Conservation (phyloP, 2,113 vertebrate species). For the Aegithalos caudatus region DNA sequence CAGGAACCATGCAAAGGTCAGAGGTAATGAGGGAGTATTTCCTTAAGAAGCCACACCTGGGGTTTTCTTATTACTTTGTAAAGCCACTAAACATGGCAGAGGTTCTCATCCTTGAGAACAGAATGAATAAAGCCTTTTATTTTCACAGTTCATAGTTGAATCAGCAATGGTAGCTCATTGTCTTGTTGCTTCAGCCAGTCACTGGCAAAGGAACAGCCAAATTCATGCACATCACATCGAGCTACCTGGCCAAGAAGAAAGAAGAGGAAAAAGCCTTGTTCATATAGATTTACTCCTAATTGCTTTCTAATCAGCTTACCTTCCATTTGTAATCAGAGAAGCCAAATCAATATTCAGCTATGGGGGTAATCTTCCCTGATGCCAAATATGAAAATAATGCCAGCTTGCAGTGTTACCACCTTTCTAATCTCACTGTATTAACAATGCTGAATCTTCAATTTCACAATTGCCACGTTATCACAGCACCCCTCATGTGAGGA, state of each 20-base stretch:
- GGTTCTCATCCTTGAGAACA: background rate
- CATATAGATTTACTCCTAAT: background rate
- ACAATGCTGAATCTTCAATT: background rate
- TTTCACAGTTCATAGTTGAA: background rate
- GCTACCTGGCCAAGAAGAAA: background rate
- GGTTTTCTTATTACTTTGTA: background rate
- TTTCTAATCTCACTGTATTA: background rate
- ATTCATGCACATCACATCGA: background rate
- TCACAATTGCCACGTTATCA: background rate
- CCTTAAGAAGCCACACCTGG: background rate
- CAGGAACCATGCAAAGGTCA: background rate
- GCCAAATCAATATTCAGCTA: background rate
- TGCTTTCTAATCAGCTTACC: constrained; percentile 24
- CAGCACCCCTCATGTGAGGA: fast-evolving
- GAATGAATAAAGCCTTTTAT: background rate
- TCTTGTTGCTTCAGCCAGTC: background rate
- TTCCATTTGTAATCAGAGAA: background rate
- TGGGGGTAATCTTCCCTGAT: background rate
- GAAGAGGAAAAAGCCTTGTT: background rate
- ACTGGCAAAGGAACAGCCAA: background rate
- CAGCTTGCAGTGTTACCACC: background rate
- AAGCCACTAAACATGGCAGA: background rate
- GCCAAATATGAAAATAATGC: background rate
- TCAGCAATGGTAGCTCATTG: background rate
- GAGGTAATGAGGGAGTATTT: background rate